Base-by-base conservation (phyloP, 2,797 vertebrate species). In the Phrynocephalus vlangalii region DNA sequence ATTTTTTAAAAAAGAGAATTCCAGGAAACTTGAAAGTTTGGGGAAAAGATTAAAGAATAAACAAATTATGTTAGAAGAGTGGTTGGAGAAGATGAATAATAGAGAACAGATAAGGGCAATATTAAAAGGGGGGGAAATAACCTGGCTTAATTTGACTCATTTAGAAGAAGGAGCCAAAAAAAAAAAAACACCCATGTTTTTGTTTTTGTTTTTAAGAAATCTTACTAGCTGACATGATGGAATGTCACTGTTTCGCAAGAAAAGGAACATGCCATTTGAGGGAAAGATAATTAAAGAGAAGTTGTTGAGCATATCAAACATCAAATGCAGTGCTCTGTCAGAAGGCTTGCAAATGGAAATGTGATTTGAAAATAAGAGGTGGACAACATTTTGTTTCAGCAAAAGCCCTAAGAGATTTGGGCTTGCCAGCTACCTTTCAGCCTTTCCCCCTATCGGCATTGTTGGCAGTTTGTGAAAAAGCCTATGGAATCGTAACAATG, bases 251-350 rank as follows among this genome's bases (percentile, higher is more conserved):
- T 67, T 82, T 66, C 60, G 50, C 33, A 79, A 75, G 33, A 63
- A 79, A 79, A 84, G 24, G 6, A 48, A 50, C 38, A 13, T 75
- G 26, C 63, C 28, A 81, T 75, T 26, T n/a, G 71, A 73, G 56
- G 77, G 22, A 70, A 82, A 83, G 48, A 26, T 48, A 83, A 83
- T 83, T 88, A 60, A 88, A 76, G 75, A 79, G 71, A 82, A 48
- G 26, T 84, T 82, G 22, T 82, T 26, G 44, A 44, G 75, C 28
- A 71, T 66, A 78, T 71, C n/a, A 63, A 48, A 84, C 75, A 71
- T 87, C 52, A 82, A 79, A 70, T 60, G 28, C 60, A 87, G 38
- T 56, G 48, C 33, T 78, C 73, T 20, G 24, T 71, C 24, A 75
- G 38, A 71, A 84, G 86, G 66, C 60, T 60, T 63, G 33, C 50